Evolutionary conservation across 2,113 vertebrate genomes (phyloP).

Genomic region (Castor canadensis): DNA sequence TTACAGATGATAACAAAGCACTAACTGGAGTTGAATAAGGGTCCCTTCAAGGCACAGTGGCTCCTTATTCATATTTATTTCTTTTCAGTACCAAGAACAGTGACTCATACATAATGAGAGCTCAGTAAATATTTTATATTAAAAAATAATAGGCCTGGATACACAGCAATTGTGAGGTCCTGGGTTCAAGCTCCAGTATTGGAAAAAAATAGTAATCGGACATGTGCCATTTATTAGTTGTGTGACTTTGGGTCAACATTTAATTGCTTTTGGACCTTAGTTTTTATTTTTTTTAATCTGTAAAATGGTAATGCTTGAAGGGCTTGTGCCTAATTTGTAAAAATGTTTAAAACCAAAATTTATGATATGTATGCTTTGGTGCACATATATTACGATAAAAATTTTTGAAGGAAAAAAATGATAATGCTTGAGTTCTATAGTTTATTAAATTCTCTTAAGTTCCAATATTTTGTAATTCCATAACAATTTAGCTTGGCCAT

Average conservation of each 20-base stretch:
- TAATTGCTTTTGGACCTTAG: neutral
- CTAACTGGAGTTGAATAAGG: neutral
- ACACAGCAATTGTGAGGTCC: too few species aligned
- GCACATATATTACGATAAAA: too few species aligned
- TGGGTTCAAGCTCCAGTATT: too few species aligned
- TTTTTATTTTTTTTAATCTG: slow-evolving; percentile 11
- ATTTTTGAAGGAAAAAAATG: too few species aligned
- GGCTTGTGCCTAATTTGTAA: too few species aligned
- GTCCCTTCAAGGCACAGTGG: neutral
- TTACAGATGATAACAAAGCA: too few species aligned
- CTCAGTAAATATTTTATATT: neutral
- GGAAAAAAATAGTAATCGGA: neutral
- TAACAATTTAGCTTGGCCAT: neutral
- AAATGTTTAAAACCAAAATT: too few species aligned
- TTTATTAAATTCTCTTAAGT: neutral
- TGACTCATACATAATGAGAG: neutral
- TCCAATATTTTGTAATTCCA: neutral
- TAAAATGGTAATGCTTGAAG: neutral
- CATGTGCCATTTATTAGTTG: neutral
- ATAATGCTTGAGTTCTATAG: neutral
- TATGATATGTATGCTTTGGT: too few species aligned
- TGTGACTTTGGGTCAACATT: neutral
- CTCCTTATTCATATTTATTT: neutral
- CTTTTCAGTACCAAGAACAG: neutral
- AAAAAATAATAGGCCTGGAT: too few species aligned